Evolutionary conservation across 2,888 invertebrate species (phyloP).

Genomic region (Reticulitermes lucifugus): DNA sequence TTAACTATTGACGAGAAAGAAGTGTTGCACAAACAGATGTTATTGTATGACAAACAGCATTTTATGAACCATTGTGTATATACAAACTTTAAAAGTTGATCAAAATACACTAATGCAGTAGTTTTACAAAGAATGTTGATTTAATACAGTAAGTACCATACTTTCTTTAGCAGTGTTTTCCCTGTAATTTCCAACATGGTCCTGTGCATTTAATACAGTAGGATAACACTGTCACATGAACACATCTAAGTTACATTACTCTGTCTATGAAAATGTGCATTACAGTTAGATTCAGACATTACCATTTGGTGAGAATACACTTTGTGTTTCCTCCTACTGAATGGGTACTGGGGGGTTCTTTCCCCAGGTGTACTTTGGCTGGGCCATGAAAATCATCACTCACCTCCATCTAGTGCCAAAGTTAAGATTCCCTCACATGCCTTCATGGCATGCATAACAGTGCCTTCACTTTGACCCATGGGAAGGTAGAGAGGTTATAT

Average conservation of each 20-base stretch:
- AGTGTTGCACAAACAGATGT: slow-evolving; percentile 25
- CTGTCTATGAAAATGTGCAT: slow-evolving; percentile 1
- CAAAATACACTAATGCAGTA: slow-evolving; percentile 21
- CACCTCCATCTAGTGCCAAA: no score
- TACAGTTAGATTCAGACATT: background rate
- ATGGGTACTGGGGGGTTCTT: no score
- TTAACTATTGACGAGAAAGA: background rate
- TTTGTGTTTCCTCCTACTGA: no score
- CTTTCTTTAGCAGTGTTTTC: background rate
- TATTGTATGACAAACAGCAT: slow-evolving; percentile 25
- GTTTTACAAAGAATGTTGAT: slow-evolving; percentile 32
- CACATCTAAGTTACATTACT: background rate
- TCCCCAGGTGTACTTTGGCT: no score
- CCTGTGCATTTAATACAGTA: background rate
- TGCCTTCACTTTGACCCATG: no score
- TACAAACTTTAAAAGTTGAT: slow-evolving; percentile 7
- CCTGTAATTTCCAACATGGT: background rate
- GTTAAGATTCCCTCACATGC: no score
- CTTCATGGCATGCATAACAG: no score
- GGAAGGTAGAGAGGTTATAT: no score
- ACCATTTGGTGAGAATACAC: no score
- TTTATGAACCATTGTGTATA: slow-evolving; percentile 23
- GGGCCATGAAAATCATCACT: no score
- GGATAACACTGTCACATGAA: background rate
- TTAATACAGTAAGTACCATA: background rate